Evolutionary conservation across 2,113 vertebrate genomes (phyloP), one percentile per base, ranked within the genome.

Genomic region (Seriola aureovittata): DNA sequence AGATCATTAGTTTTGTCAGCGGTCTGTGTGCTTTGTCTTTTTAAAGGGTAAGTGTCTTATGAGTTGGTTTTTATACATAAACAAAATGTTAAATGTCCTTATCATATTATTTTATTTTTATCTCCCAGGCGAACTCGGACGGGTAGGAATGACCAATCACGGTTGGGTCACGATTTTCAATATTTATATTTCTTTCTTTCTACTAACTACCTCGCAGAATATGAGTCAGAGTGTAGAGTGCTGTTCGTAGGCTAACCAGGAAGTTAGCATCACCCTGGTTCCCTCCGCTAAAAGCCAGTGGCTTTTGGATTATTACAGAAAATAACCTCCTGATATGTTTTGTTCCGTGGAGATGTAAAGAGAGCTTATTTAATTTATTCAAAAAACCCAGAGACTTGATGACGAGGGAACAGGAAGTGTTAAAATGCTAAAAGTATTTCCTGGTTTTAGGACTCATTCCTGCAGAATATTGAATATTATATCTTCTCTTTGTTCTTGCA

Each of bases 41-140:
- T 62, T 58, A 85, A 68, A 48, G 44, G 90, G 88, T 91, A 92
- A 93, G 90, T 92, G 38, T 72, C 25, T 50, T 50, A 57, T 25
- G 32, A 70, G 29, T 73, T 50, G 32, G 5, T 75, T 32, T 63
- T 64, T 57, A 16, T 80, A 46, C 17, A 64, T 10, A 17, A 46
- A 34, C 4, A 34, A 46, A 40, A 75, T 75, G n/a, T 42, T 78
- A 65, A 67, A 81, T 81, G n/a, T 34, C 9, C 52, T 29, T 65
- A 38, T 14, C 34, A 62, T 42, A 62, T 50, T 29, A 63, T 76
- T 42, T 59, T 76, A 54, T 59, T 71, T 65, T 71, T 75, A 36
- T 63, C 42, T 72, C 34, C 40, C 32, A 44, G 59, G 79, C 44
- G 75, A 52, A 78, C 71, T 69, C n/a, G 17, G 68, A 73, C 44